Evolutionary conservation across 1,140 invertebrate genomes (phyloP), one percentile per base, ranked within the genome.

Genomic region (Oncopeltus fasciatus): DNA sequence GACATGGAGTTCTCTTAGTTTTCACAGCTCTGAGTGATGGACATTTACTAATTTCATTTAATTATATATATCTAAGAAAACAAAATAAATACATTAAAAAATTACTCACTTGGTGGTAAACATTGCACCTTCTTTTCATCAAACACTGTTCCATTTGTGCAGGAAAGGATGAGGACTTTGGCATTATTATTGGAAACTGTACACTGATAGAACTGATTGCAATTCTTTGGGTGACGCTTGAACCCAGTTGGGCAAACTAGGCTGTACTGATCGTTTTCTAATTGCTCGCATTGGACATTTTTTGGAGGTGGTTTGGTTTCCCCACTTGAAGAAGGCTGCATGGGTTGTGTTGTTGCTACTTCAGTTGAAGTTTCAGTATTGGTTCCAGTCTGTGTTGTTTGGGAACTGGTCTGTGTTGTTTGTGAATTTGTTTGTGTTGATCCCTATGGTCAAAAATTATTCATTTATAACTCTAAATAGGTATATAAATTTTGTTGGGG

Each of bases 201-300:
- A 70, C 88, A 91, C 71, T 91, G 87, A 68, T 91, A 91, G 73
- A 90, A 88, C 46, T 87, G 71, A 70, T 90, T 86, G 69, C 89
- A 92, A 68, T 87, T 83, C 70, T 88, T 85, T 0, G 88, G 86
- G 78, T 92, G 87, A 65, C 87, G 79, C 68, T 78, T 79, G 73
- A 90, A 90, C 33, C 86, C 87, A 33, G 86, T 87, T 16, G 87
- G 87, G 70, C 88, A 90, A 3, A 87, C 80, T 51, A 85, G 78
- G 5, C 81, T 72, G 61, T 83, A 75, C 74, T 90, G 87, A 61
- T 86, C 81, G 5, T 24, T 60, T 28, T 63, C 64, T 21, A 63
- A 33, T 14, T 60, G 9, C 21, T 53, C 49, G 24, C 49, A 53
- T 12, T 53, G 49, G 2, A 51, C 58, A 38, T 59, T 57, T 24